Conservation (phyloP, 2,113 vertebrate species). For the Chauna torquata region DNA sequence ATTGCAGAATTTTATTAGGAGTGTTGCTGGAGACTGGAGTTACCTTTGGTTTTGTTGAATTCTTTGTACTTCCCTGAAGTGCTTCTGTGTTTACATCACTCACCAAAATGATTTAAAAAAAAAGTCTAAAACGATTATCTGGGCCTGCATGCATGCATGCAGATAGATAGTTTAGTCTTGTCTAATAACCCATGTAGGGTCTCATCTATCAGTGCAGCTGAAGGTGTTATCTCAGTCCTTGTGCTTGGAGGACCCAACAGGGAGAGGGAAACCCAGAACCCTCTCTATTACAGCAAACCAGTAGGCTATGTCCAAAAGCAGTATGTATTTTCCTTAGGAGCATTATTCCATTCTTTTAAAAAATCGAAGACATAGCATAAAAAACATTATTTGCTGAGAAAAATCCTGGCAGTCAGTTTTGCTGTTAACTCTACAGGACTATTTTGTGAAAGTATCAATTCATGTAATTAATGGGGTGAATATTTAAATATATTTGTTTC, state of each 20-base stretch:
- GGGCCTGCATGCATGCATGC: not conserved
- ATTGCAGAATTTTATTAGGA: not conserved
- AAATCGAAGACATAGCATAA: not conserved
- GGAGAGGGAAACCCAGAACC: not conserved
- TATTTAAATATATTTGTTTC: constrained; percentile 10
- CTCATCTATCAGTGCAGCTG: not conserved
- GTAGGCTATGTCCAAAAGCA: not conserved
- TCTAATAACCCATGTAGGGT: not conserved
- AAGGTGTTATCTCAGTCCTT: not conserved
- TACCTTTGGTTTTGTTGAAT: not conserved
- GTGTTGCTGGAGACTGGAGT: not conserved
- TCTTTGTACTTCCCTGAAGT: not conserved
- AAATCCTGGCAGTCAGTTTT: not conserved
- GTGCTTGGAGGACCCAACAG: not conserved
- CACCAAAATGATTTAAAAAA: not conserved
- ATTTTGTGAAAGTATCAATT: not conserved
- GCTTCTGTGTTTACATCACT: not conserved
- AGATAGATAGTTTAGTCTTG: not conserved
- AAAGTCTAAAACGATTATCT: not conserved
- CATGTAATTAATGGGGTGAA: not conserved
- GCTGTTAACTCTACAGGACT: not conserved
- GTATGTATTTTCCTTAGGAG: not conserved
- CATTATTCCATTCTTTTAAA: not conserved
- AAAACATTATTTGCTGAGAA: not conserved
- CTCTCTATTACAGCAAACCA: not conserved